Base-by-base conservation (phyloP, 64 coral and sea anemone genomes). In the Porites australiensis region DNA sequence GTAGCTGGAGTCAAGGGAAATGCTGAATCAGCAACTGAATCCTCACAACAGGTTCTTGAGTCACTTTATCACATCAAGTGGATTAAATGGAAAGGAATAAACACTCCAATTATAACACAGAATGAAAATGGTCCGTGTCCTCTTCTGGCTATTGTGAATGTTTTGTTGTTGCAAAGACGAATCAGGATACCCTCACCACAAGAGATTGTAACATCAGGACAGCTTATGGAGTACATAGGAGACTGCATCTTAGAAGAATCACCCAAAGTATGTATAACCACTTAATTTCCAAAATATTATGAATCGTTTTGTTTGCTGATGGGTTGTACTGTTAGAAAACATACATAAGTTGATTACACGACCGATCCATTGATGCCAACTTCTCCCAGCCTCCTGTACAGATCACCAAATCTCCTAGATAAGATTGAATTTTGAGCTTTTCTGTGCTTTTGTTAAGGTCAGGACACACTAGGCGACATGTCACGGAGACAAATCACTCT, bases 121-220 rank as follows among this genome's bases (percentile, higher is more conserved):
- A 99, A 99, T 93, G 98, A 99, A 63, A 99, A 99, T 61, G 98
- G 98, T 8, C 98, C 98, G 12, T 99, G 98, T 69, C 98, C 98
- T 43, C 82, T 99, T 11, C 75, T 99, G 37, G 98, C 98, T 11
- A 88, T 99, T 84, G 94, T 99, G 8, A 99, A 99, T 91, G 79
- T 96, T 53, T 68, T 99, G 57, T 75, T 99, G 65, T 74, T 99
- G 73, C 89, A 92, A 71, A 88, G 98, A 92, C 86, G 81, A 14
- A 89, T 99, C 77, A 94, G 69, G 20, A 91, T 99, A 86, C 94
- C 98, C 8, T 70, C 94, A 8, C 87, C 92, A 66, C 98, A 99
- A 63, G 94, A 96, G 60, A 91, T 94, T 15, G 76, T 99, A 19
- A 99, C 94, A 45, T 83, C 94, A 16, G 82, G 73, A 19, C 98